Conservation (phyloP, 2,113 vertebrate genomes). For the Dipodomys stephensi region DNA sequence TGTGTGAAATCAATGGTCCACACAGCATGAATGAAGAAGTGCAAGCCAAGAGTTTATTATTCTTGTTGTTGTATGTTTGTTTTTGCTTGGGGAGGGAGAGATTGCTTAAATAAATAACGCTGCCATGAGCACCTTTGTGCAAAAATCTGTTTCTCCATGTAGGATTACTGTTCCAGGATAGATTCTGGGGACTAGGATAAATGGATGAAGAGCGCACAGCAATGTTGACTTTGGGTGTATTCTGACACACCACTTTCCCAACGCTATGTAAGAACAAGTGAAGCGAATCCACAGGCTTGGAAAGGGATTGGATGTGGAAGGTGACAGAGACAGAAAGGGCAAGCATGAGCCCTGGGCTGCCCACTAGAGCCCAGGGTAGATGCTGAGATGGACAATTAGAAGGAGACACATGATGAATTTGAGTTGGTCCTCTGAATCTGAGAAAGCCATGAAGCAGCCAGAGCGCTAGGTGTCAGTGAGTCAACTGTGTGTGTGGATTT, state of each 20-base stretch:
- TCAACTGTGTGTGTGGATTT: not conserved
- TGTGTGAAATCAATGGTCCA: not conserved
- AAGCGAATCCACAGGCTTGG: not conserved
- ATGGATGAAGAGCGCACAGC: not conserved
- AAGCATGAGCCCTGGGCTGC: not conserved
- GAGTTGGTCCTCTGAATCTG: not conserved
- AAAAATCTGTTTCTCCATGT: not conserved
- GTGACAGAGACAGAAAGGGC: not conserved
- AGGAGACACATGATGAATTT: not conserved
- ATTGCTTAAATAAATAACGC: not conserved
- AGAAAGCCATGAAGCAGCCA: not conserved
- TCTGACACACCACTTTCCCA: not conserved
- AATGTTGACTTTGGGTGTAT: too few relatives aligned
- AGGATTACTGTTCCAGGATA: too few relatives aligned
- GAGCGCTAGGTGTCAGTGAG: not conserved
- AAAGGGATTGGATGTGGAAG: not conserved
- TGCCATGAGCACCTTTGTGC: not conserved
- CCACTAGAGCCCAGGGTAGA: not conserved
- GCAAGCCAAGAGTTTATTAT: not conserved
- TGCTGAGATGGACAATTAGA: not conserved
- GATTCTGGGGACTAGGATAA: not conserved
- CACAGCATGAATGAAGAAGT: too few relatives aligned
- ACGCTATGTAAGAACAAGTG: not conserved
- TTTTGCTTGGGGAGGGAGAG: not conserved
- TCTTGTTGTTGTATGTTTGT: not conserved